A percentile compares a stretch with the other conserved stretches of the same genome.
Evolutionary conservation across 2,888 invertebrate genomes (phyloP).

Genomic region (Machimus rusticus): DNA sequence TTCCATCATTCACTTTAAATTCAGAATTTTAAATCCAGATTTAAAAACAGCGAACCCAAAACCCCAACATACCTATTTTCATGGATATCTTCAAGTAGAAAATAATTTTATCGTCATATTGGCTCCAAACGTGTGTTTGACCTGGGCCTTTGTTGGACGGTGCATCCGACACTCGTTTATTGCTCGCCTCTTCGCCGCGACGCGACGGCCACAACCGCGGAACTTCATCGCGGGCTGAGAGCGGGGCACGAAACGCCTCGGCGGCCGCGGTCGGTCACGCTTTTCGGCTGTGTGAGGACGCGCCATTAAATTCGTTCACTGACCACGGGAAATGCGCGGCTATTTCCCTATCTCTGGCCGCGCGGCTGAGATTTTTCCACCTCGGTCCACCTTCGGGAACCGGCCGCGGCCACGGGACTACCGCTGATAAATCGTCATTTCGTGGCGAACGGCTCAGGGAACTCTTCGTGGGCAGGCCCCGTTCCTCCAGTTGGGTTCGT

Average conservation of each 20-base stretch:
- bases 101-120: neutral
- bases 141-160: neutral
- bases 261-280: neutral
- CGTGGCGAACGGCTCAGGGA: neutral
- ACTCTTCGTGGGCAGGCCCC: constrained; percentile 30
- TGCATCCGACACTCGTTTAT: neutral
- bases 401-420: neutral
- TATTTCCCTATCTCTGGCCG: neutral
- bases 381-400: neutral
- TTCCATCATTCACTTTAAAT: no score
- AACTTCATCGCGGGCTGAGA: neutral
- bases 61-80: neutral
- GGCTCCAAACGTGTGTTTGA: neutral
- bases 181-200: neutral
- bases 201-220: neutral
- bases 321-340: neutral
- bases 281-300: constrained; percentile 7
- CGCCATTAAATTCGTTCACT: neutral
- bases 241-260: neutral
- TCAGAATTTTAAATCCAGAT: neutral
- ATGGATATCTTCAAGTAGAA: neutral
- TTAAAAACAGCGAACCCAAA: neutral
- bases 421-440: constrained; percentile 23
- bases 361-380: neutral
- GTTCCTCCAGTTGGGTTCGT: constrained; percentile 26